These are phyloP conservation scores for Macrophya alboannulata DNA, from an alignment of 2,888 invertebrate species.

Conservation along the genomic window DNA sequence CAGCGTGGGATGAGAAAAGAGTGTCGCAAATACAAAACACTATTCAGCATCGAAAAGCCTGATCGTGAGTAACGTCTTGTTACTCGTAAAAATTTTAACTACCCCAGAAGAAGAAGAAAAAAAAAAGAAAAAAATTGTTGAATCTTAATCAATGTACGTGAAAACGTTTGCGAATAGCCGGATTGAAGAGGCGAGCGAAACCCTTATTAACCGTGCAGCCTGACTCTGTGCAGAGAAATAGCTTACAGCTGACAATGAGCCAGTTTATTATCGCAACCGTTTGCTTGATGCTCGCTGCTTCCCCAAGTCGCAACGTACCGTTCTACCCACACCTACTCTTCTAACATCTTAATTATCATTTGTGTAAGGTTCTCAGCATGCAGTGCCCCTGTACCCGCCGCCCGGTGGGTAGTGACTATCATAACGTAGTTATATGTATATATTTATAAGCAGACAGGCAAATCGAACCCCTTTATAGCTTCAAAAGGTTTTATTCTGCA, in stretches of 20 bases:
- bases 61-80: no score
- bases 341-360: conserved; percentile 32
- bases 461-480: conserved; percentile 14
- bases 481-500: conserved; percentile 24
- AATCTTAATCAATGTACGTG: not conserved
- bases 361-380: conserved; percentile 8
- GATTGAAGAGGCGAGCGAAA: not conserved
- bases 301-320: conserved; percentile 2
- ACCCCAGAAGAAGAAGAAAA: no score
- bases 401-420: not conserved
- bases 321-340: conserved; percentile 46
- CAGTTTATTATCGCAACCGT: conserved; percentile 28
- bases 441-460: not conserved
- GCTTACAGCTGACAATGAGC: conserved; percentile 24
- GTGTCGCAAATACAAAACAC: no score
- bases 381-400: not conserved
- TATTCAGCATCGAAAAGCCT: no score
- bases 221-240: not conserved
- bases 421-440: not conserved
- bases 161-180: not conserved
- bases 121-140: not conserved
- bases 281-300: conserved; percentile 5
- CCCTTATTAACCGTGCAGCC: not conserved
- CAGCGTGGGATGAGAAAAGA: no score
- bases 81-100: no score